phyloP scores from a whole-genome alignment of 2,888 invertebrate species.

The Hyposoter didymator region DNA sequence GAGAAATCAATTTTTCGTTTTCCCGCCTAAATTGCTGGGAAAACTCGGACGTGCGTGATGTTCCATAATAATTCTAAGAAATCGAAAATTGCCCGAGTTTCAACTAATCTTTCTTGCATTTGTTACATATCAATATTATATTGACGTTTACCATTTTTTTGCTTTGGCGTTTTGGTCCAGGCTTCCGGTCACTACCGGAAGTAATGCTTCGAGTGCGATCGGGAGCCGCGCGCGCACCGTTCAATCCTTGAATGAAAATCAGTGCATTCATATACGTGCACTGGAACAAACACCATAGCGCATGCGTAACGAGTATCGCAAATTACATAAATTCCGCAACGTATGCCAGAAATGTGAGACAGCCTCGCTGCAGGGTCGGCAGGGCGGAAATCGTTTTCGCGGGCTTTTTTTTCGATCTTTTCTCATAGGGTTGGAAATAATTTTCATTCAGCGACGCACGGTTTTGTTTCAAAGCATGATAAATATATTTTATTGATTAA shows the following conservation, averaged over 20 bases:
- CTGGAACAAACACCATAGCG: conserved; percentile 26
- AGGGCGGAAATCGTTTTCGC: conserved; percentile 23
- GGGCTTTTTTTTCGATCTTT: background rate
- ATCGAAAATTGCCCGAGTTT: background rate
- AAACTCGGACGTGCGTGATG: background rate
- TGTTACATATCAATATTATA: too few species aligned
- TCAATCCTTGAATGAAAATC: conserved; percentile 63
- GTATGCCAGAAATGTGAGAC: conserved; percentile 13
- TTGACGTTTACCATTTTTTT: background rate
- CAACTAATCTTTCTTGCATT: background rate
- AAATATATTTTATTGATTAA: conserved; percentile 63
- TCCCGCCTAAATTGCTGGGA: background rate
- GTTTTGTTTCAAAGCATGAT: conserved; percentile 47
- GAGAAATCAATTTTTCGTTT: background rate
- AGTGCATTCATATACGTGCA: conserved; percentile 15
- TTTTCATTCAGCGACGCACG: too few species aligned
- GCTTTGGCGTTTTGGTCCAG: background rate
- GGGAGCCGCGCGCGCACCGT: conserved; percentile 59
- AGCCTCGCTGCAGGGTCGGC: conserved; percentile 3
- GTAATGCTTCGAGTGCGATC: conserved; percentile 19
- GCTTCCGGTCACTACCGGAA: conserved; percentile 53
- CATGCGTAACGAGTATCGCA: conserved; percentile 42
- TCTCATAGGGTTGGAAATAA: background rate
- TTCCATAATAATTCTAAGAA: background rate
- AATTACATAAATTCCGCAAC: conserved; percentile 49